Base-by-base conservation (phyloP, 2,888 invertebrate species). In the Epinotia brunnichana region DNA sequence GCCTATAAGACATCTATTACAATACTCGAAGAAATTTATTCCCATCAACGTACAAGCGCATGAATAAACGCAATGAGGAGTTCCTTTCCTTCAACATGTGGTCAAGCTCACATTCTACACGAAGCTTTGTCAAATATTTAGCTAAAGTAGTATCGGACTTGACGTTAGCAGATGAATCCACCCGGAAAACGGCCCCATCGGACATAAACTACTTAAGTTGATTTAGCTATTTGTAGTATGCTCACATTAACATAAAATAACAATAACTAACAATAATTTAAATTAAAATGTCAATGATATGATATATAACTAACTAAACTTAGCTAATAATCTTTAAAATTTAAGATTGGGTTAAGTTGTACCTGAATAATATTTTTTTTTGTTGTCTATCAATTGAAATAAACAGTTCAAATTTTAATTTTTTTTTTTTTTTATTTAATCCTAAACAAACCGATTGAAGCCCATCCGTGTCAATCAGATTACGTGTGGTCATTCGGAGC, bases 181-280 rank as follows among this genome's bases (percentile, higher is more conserved):
- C 15, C 19, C 29, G 39, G 61, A 60, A 67, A 72, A 54, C 35
- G 29, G 54, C 48, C 48, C 56, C 61, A 54, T 51, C 60, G 7
- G 53, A 44, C 44, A 67, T 53, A 71, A 61, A 67, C 66, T 70
- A 66, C 29, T n/a, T n/a, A n/a, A n/a, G 53, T 44, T 54, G 66
- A 17, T 24, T 59, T 64, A 29, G 39, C 24, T 60, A 15, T 66
- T 61, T 54, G 9, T 21, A 44, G 7, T n/a, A 44, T 24, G 7
- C 35, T 53, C 35, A 29, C 19, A 53, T 59, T 64, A n/a, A n/a
- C n/a, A n/a, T n/a, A n/a, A n/a, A n/a, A n/a, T n/a, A n/a, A n/a
- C n/a, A n/a, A n/a, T n/a, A n/a, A n/a, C n/a, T n/a, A n/a, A n/a
- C n/a, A n/a, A n/a, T n/a, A n/a, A n/a, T n/a, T n/a, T n/a, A n/a